Evolutionary conservation across 1,140 invertebrate genomes (phyloP).

Genomic region (Drosophila prosaltans): DNA sequence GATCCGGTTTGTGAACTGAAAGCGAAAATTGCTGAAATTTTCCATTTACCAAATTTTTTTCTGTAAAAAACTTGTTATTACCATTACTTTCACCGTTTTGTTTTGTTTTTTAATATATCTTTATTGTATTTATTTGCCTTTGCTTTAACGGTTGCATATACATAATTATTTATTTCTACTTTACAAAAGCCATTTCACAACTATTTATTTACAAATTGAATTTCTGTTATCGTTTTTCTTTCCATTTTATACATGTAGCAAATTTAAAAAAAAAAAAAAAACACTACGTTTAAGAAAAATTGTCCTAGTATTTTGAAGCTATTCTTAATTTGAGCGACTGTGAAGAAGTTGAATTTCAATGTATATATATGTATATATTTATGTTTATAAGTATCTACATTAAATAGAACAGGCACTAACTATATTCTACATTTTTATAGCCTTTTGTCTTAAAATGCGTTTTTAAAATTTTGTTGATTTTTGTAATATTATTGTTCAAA

Average conservation of each 20-base stretch:
- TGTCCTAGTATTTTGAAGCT: constrained; percentile 33
- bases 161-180: constrained; percentile 64
- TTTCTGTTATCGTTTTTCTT: constrained; percentile 21
- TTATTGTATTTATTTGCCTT: constrained; percentile 47
- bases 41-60: neutral
- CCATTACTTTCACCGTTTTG: neutral
- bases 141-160: constrained; percentile 69
- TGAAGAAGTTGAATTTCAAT: constrained; percentile 27
- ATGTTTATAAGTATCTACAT: constrained; percentile 27
- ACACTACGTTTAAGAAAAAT: constrained; percentile 43
- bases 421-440: constrained; percentile 35
- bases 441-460: constrained; percentile 67
- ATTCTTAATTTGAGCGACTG: constrained; percentile 42
- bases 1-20: constrained; percentile 67
- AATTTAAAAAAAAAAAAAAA: constrained; percentile 59
- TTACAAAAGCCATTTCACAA: constrained; percentile 74
- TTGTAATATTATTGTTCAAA: constrained; percentile 70
- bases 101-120: neutral
- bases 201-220: constrained; percentile 54
- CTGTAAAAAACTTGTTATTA: neutral
- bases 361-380: constrained; percentile 1
- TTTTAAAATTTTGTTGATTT: constrained; percentile 46
- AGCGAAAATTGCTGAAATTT: constrained; percentile 29
- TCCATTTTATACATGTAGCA: constrained; percentile 53
- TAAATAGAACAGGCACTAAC: constrained; percentile 46